Conservation (phyloP, 2,797 vertebrate genomes). For the Triplophysa yarkandensis region DNA sequence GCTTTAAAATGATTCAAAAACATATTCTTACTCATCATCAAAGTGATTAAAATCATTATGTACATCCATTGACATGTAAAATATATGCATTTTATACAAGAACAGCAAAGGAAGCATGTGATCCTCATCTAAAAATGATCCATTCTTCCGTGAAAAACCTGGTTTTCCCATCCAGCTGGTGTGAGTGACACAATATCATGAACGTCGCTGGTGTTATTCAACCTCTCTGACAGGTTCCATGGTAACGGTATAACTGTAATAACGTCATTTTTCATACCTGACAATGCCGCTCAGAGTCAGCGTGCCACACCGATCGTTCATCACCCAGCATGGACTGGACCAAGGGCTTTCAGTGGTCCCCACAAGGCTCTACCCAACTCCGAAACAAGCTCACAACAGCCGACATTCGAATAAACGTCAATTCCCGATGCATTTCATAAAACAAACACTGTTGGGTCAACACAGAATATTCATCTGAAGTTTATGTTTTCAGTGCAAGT, state of each 20-base stretch:
- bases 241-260: slow-evolving; percentile 55
- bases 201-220: slow-evolving; percentile 49
- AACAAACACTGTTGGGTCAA: slow-evolving; percentile 1
- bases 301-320: slow-evolving; percentile 49
- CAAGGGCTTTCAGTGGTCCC: slow-evolving; percentile 4
- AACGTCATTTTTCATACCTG: slow-evolving; percentile 58
- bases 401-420: slow-evolving; percentile 20
- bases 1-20: slow-evolving; percentile 10
- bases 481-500: slow-evolving; percentile 2
- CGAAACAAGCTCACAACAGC: slow-evolving; percentile 9
- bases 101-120: not conserved
- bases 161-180: slow-evolving; percentile 10
- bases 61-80: not conserved
- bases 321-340: slow-evolving; percentile 43
- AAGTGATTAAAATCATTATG: not conserved
- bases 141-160: not conserved
- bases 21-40: slow-evolving; percentile 15
- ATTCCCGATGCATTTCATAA: slow-evolving; percentile 8
- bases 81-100: not conserved
- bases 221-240: slow-evolving; percentile 49
- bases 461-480: slow-evolving; percentile 20
- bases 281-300: slow-evolving; percentile 50
- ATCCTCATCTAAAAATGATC: not conserved
- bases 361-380: slow-evolving; percentile 20
- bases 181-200: slow-evolving; percentile 24